phyloP scores from a whole-genome alignment of 2,797 vertebrate genomes.

The Clarias laeviceps region DNA sequence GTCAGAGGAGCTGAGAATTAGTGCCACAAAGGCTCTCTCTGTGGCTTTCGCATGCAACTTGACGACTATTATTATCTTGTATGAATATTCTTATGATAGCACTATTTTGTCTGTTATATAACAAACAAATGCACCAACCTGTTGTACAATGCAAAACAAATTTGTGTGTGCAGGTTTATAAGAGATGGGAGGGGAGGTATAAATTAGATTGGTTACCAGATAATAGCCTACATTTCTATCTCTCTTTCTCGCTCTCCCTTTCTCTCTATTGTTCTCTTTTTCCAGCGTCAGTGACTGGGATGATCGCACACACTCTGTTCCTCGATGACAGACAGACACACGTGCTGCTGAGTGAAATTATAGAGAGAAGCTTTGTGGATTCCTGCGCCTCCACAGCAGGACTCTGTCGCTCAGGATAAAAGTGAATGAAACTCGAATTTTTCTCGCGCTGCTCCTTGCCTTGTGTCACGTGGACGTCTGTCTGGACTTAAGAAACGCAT shows the following conservation, averaged over 20 bases:
- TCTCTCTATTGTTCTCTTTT: slow-evolving; percentile 25
- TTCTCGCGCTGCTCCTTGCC: neutral
- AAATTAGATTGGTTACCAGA: neutral
- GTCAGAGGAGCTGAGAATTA: neutral
- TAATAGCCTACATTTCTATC: neutral
- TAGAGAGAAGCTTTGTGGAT: neutral
- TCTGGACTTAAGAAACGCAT: slow-evolving; percentile 30
- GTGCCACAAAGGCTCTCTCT: neutral
- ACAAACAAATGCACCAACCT: neutral
- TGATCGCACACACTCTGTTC: neutral
- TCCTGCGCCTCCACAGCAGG: neutral
- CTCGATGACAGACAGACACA: slow-evolving; percentile 50
- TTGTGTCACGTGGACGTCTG: slow-evolving; percentile 25
- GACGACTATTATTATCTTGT: neutral
- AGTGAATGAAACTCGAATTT: neutral
- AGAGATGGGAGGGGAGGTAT: neutral
- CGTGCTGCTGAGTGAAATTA: slow-evolving; percentile 43
- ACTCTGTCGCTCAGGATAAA: neutral
- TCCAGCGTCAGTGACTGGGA: slow-evolving; percentile 5
- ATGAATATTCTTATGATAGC: neutral
- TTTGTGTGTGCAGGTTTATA: neutral
- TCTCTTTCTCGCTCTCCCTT: slow-evolving; percentile 15
- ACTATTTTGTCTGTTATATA: slow-evolving; percentile 11
- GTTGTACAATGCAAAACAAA: neutral
- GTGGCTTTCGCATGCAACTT: slow-evolving; percentile 1